Percentiles rank a stretch among this genome's conserved stretches.
These are phyloP conservation scores for Atethmia centrago DNA, from an alignment of 2,888 invertebrate species.

Conservation along the genomic window DNA sequence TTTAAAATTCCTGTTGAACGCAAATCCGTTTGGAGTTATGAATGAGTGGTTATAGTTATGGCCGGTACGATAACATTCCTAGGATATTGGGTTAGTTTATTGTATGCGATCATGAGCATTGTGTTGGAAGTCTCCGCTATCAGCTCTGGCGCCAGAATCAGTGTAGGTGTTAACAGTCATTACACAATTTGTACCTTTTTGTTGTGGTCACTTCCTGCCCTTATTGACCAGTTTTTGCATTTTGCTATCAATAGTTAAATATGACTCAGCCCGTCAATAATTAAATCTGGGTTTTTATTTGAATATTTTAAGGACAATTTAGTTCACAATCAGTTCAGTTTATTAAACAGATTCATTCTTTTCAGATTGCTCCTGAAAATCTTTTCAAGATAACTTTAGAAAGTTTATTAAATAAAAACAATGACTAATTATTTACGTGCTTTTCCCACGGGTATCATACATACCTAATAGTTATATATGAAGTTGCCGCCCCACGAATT, in stretches of 20 bases:
- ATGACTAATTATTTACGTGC: background rate
- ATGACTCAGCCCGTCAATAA: conserved; percentile 18
- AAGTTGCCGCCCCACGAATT: conserved; percentile 31
- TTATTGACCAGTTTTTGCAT: conserved; percentile 15
- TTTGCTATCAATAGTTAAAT: background rate
- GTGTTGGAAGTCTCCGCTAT: conserved; percentile 68
- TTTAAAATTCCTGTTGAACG: conserved; percentile 68
- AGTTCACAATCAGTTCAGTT: background rate
- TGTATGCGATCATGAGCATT: conserved; percentile 73
- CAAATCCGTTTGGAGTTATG: conserved; percentile 74
- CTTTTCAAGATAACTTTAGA: background rate
- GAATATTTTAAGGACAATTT: background rate
- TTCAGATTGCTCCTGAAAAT: background rate
- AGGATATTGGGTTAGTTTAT: conserved; percentile 79
- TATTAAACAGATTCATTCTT: background rate
- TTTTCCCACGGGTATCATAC: conserved; percentile 38
- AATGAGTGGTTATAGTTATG: conserved; percentile 71
- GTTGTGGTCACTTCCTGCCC: conserved; percentile 47
- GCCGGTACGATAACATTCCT: conserved; percentile 69
- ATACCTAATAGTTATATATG: conserved; percentile 5
- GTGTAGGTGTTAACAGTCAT: conserved; percentile 49
- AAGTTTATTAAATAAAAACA: background rate
- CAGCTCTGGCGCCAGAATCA: conserved; percentile 74
- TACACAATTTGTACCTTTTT: conserved; percentile 46
- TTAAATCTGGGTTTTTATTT: background rate